Percentiles rank a stretch among this genome's conserved stretches.
phyloP scores from a whole-genome alignment of 2,113 vertebrate species.

The Odobenus rosmarus region DNA sequence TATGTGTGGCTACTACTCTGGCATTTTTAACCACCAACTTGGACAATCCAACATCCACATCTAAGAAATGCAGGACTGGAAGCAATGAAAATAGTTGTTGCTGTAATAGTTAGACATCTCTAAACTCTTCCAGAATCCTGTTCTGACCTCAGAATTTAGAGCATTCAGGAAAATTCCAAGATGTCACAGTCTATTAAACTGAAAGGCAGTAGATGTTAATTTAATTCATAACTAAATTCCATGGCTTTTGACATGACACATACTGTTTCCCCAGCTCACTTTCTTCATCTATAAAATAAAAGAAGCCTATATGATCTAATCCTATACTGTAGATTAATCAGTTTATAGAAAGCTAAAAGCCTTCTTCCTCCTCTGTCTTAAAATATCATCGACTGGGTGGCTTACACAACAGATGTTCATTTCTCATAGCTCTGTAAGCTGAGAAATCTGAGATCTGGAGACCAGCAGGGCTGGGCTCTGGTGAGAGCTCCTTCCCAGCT shows the following conservation, averaged over 20 bases:
- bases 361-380: background rate
- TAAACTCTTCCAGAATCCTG: conserved; percentile 10
- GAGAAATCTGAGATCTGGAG: background rate
- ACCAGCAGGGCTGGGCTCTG: background rate
- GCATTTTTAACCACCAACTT: background rate
- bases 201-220: conserved; percentile 4
- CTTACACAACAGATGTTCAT: background rate
- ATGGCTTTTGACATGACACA: background rate
- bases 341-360: background rate
- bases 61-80: background rate
- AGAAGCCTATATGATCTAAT: background rate
- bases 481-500: background rate
- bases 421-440: background rate
- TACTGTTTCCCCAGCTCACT: background rate
- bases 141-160: conserved; percentile 44
- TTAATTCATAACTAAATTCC: background rate
- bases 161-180: conserved; percentile 46
- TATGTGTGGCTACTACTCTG: background rate
- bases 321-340: background rate
- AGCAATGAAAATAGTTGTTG: background rate
- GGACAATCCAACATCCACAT: background rate
- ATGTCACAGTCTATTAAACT: conserved; percentile 22
- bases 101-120: background rate
- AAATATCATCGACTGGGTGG: background rate
- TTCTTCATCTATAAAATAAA: conserved; percentile 2